These are phyloP conservation scores for Galerucella nymphaeae DNA, from an alignment of 2,888 invertebrate genomes.

Conservation along the genomic window DNA sequence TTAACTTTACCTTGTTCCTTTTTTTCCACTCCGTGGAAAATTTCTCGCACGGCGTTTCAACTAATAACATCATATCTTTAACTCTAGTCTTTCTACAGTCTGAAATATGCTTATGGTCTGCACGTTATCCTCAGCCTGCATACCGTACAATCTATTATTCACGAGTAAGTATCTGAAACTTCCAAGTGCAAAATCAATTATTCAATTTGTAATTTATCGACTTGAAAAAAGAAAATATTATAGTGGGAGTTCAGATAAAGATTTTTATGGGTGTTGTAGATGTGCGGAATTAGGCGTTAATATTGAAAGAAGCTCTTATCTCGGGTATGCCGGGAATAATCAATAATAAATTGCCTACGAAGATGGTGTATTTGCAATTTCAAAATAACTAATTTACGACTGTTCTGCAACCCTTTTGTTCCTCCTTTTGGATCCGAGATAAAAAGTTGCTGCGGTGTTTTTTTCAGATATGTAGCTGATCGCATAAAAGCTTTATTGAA, in stretches of 20 bases:
- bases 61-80: conserved; percentile 3
- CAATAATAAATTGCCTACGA: conserved; percentile 30
- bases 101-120: conserved; percentile 17
- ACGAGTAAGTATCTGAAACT: conserved; percentile 26
- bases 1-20: not conserved
- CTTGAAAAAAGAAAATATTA: conserved; percentile 23
- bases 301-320: conserved; percentile 36
- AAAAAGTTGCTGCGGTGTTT: conserved; percentile 8
- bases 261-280: conserved; percentile 37
- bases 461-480: conserved; percentile 5
- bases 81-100: not conserved
- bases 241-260: conserved; percentile 34
- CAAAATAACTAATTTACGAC: conserved; percentile 31
- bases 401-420: conserved; percentile 21
- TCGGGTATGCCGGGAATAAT: conserved; percentile 34
- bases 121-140: not conserved
- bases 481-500: not conserved
- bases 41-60: not conserved
- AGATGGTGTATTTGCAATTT: conserved; percentile 32
- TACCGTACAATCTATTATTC: conserved; percentile 26
- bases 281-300: conserved; percentile 35
- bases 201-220: conserved; percentile 39
- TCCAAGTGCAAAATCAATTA: conserved; percentile 35
- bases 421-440: conserved; percentile 16
- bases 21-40: not conserved